Base-by-base conservation (phyloP, 2,888 invertebrate genomes). In the Mimachlamys varia region DNA sequence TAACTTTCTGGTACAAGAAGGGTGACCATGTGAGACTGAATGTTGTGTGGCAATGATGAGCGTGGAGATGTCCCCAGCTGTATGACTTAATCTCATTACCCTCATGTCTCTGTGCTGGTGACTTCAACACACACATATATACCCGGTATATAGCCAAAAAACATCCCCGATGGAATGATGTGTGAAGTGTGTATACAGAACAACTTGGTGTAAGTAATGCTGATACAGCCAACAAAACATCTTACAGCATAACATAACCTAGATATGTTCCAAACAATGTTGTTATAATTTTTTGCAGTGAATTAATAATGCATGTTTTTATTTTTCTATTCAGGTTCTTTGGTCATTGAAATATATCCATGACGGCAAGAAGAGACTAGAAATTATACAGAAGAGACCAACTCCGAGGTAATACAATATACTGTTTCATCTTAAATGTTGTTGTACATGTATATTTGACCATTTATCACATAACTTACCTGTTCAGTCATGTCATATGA, bases 1-100 rank as follows among this genome's bases (percentile, higher is more conserved):
- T 76, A 76, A 76, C 76, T 76, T 76, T 76, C 76, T 76, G 76
- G 76, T 76, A 76, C 76, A 76, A 44, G 76, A 76, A 76, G 27
- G 76, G 76, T 76, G 76, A 76, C 76, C 76, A 27, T 76, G 76
- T 76, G 76, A 76, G 76, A 76, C 33, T 27, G 76, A 76, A 58
- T 58, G 22, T 58, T 19, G 76, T 76, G 33, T 76, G 76, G 5
- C 12, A 33, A 76, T 76, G 76, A 58, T 58, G 22, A 58, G 76
- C 33, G 33, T 76, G 33, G 62, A 62, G 62, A 76, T 76, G 33
- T 76, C 27, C 76, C 76, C 76, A 76, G 76, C 76, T 76, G 76
- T 76, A 33, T 12, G 33, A 76, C 76, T 76, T 76, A 76, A 76
- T 76, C 76, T 76, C 76, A 76, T 76, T 76, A 76, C 76, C 76